These are phyloP conservation scores for Tetheella fluctuosa DNA, from an alignment of 2,888 invertebrate species.

Conservation along the genomic window DNA sequence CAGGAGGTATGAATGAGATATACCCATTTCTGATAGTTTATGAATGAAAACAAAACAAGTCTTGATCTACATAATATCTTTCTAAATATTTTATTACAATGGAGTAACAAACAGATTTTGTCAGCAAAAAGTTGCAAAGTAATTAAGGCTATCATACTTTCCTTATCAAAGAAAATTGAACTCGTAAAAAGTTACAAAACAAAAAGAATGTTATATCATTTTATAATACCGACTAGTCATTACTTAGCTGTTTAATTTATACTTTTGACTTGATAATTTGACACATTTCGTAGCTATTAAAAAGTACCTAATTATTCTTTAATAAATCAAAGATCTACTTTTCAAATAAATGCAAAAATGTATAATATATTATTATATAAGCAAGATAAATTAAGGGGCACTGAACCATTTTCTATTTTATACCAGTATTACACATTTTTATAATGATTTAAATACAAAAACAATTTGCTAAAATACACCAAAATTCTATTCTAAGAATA, in stretches of 20 bases:
- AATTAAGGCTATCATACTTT: constrained; percentile 5
- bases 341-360: too few relatives aligned
- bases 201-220: too few relatives aligned
- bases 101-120: neutral
- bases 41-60: too few relatives aligned
- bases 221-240: neutral
- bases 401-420: too few relatives aligned
- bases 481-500: constrained; percentile 16
- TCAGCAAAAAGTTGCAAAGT: neutral
- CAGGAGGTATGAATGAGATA: neutral
- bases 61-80: too few relatives aligned
- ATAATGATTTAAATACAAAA: neutral
- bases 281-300: neutral
- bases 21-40: too few relatives aligned
- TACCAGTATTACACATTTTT: neutral
- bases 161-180: neutral
- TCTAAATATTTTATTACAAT: too few relatives aligned
- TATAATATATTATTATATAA: too few relatives aligned
- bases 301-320: too few relatives aligned
- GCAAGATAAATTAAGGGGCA: too few relatives aligned
- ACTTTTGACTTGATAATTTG: neutral
- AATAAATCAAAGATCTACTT: too few relatives aligned
- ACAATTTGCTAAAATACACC: constrained; percentile 10
- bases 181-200: neutral
- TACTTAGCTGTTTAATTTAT: neutral